Evolutionary conservation across 2,113 vertebrate species (phyloP).

Genomic region (Nibea albiflora): DNA sequence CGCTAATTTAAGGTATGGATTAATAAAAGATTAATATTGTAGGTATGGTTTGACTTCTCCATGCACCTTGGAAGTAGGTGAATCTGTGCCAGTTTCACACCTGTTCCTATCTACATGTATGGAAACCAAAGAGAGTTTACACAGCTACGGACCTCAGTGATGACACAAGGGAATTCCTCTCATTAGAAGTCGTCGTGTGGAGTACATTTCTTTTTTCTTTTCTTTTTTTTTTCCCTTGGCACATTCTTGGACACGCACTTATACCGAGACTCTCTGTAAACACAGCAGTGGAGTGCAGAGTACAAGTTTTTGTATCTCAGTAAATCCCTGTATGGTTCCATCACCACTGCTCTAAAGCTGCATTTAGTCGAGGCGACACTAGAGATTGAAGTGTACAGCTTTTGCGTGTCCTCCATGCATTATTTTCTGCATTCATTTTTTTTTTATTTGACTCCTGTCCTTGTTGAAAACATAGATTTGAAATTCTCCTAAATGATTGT

Average conservation of each 20-base stretch:
- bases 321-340: background rate
- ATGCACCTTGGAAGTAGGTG: too few species aligned
- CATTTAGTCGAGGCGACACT: background rate
- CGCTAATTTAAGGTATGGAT: too few species aligned
- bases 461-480: background rate
- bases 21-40: too few species aligned
- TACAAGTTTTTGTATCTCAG: background rate
- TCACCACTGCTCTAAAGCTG: background rate
- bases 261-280: background rate
- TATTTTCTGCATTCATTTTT: background rate
- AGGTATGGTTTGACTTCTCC: too few species aligned
- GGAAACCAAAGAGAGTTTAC: too few species aligned
- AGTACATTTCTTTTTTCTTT: background rate
- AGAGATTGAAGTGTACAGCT: background rate
- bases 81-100: too few species aligned
- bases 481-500: background rate
- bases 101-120: too few species aligned
- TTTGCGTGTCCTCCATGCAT: background rate
- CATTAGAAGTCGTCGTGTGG: background rate
- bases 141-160: too few species aligned
- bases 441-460: background rate
- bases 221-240: too few species aligned
- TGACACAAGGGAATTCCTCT: background rate
- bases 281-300: background rate
- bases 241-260: background rate